A percentile compares a stretch with the other conserved stretches of the same genome.
phyloP scores from a whole-genome alignment of 2,113 vertebrate species.

The Shinisaurus crocodilurus region DNA sequence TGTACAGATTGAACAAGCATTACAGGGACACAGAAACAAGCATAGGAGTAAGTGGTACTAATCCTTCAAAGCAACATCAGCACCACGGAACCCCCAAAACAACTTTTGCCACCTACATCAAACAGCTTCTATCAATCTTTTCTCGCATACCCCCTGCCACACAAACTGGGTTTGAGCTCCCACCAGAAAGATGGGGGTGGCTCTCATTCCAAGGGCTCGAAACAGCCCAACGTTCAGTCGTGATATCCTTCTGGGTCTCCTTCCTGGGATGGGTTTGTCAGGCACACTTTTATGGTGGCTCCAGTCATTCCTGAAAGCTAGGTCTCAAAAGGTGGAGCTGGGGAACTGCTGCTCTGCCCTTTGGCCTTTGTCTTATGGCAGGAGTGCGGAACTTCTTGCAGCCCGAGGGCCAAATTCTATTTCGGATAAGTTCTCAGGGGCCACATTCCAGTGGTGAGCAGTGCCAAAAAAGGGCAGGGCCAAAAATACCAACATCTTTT shows the following conservation, averaged over 20 bases:
- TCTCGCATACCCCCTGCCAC: no score
- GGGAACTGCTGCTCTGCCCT: not conserved
- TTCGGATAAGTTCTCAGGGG: no score
- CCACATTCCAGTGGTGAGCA: not conserved
- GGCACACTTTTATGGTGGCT: not conserved
- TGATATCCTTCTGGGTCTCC: not conserved
- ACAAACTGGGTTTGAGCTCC: not conserved
- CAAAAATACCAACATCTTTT: not conserved
- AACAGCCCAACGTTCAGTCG: not conserved
- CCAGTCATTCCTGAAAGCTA: not conserved
- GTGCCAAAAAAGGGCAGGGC: not conserved
- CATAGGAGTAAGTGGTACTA: not conserved
- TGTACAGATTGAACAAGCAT: not conserved
- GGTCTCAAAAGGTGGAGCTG: not conserved
- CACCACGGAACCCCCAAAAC: not conserved
- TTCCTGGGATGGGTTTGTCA: not conserved
- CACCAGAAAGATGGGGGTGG: not conserved
- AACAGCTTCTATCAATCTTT: not conserved
- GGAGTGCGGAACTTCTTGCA: not conserved
- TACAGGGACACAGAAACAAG: not conserved
- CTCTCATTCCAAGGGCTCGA: not conserved
- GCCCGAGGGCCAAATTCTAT: not conserved
- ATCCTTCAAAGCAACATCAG: not conserved
- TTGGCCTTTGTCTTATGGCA: not conserved
- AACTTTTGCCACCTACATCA: not conserved